These are phyloP conservation scores for Brienomyrus brachyistius DNA, from an alignment of 2,113 vertebrate genomes.

Conservation along the genomic window DNA sequence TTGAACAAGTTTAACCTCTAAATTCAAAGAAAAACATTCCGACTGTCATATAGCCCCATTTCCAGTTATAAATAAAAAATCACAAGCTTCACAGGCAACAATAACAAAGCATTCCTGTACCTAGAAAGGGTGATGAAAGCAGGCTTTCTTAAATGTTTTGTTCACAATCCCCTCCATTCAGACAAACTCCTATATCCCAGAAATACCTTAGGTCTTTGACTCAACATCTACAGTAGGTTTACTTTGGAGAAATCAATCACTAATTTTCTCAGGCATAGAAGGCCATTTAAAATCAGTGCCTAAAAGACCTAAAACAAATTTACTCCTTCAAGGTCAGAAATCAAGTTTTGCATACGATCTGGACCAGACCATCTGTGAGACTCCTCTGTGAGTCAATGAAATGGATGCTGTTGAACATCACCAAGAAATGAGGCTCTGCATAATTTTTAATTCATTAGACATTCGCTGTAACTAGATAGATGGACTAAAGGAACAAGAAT, in stretches of 20 bases:
- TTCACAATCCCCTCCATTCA: background rate
- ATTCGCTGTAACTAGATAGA: background rate
- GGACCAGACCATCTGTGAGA: background rate
- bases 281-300: background rate
- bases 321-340: background rate
- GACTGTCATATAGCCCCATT: background rate
- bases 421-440: background rate
- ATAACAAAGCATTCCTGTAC: background rate
- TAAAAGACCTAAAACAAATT: background rate
- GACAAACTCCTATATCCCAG: background rate
- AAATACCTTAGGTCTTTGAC: background rate
- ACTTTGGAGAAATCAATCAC: background rate
- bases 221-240: background rate
- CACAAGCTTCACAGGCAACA: background rate
- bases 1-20: background rate
- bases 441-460: background rate
- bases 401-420: background rate
- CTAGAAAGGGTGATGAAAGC: background rate
- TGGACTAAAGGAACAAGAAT: background rate
- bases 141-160: background rate
- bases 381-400: background rate
- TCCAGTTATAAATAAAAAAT: slow-evolving; percentile 5
- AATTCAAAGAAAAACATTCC: background rate
- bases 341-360: background rate
- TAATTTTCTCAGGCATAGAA: background rate